Conservation (phyloP, 2,113 vertebrate species). For the Neofelis nebulosa region DNA sequence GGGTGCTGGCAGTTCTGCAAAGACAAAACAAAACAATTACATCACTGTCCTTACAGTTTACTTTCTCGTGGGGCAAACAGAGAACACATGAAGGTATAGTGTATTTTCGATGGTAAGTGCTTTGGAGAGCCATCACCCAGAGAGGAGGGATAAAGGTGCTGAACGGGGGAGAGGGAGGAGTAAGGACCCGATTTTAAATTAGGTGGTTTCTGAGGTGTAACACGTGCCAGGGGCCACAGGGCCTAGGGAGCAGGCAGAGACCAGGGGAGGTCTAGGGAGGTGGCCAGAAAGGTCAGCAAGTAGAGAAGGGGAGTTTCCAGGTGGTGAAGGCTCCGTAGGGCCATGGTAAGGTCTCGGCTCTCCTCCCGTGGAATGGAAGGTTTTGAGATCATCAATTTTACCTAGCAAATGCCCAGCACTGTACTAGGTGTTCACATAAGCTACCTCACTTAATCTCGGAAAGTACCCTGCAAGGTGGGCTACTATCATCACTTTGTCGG, state of each 20-base stretch:
- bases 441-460: not conserved
- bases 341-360: not conserved
- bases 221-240: not conserved
- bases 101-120: not conserved
- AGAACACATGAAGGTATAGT: not conserved
- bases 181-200: not conserved
- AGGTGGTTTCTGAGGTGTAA: not conserved
- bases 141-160: no score
- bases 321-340: not conserved
- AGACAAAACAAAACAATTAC: not conserved
- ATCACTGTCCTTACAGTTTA: not conserved
- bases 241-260: not conserved
- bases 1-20: not conserved
- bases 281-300: not conserved
- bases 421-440: not conserved
- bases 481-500: not conserved
- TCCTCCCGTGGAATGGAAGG: not conserved
- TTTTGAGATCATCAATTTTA: not conserved
- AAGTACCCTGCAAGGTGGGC: not conserved
- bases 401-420: not conserved
- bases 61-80: not conserved
- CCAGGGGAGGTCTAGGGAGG: not conserved
- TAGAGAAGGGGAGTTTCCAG: not conserved
- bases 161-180: rapidly evolving
- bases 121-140: not conserved